Percentiles rank a stretch among this genome's conserved stretches.
Evolutionary conservation across 2,888 invertebrate species (phyloP).

Genomic region (Aradus depressus): DNA sequence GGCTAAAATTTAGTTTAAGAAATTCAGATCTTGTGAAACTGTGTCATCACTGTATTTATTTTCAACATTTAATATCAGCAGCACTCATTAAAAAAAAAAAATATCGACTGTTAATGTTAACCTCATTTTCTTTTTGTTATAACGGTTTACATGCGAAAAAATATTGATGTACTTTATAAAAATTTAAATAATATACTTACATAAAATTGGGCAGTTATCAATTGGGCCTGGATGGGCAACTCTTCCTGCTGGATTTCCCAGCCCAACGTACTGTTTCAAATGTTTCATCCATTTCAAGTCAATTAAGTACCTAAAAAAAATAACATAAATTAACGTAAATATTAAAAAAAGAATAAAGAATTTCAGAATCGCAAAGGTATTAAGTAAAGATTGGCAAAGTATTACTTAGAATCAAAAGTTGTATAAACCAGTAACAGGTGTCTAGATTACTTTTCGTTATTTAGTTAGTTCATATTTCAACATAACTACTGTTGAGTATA

Average conservation of each 20-base stretch:
- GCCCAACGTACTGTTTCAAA: constrained; percentile 23
- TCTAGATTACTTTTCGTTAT: too few species aligned
- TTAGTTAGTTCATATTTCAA: too few species aligned
- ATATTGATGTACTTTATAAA: background rate
- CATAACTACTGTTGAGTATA: too few species aligned
- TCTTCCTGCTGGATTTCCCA: constrained; percentile 2
- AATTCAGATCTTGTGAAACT: too few species aligned
- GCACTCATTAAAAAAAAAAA: background rate
- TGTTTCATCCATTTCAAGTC: constrained; percentile 23
- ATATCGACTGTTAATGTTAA: background rate
- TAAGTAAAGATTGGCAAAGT: too few species aligned
- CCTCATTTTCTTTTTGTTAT: too few species aligned
- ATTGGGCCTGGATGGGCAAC: constrained; percentile 38
- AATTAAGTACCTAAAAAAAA: constrained; percentile 24
- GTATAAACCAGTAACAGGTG: too few species aligned
- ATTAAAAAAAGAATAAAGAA: background rate
- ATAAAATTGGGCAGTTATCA: constrained; percentile 35
- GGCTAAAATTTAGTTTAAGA: too few species aligned
- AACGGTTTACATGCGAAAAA: background rate
- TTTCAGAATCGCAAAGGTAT: background rate
- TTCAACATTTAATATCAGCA: background rate
- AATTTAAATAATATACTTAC: constrained; percentile 5
- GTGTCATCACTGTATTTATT: too few species aligned
- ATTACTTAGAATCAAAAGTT: too few species aligned
- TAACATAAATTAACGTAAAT: background rate